Conservation (phyloP, 2,797 vertebrate species). For the Hafferia zeledoni region DNA sequence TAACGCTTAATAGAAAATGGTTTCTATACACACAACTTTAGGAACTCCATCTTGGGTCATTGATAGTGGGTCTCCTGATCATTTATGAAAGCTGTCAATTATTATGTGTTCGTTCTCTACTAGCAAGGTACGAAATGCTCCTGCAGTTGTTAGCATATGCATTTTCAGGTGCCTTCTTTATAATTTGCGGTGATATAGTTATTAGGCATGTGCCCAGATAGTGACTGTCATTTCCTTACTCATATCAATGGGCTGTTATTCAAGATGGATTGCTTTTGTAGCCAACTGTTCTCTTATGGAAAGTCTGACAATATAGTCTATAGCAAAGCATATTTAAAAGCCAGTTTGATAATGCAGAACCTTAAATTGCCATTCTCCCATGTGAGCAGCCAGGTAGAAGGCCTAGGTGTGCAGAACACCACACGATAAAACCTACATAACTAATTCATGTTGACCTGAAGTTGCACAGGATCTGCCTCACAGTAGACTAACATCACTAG, state of each 20-base stretch:
- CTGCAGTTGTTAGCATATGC: not conserved
- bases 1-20: not conserved
- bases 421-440: not conserved
- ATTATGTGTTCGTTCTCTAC: not conserved
- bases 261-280: not conserved
- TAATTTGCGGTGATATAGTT: not conserved
- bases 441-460: not conserved
- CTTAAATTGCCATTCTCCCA: not conserved
- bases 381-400: not conserved
- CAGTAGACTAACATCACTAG: not conserved
- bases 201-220: conserved; percentile 29
- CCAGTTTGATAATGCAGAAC: not conserved
- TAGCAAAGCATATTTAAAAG: not conserved
- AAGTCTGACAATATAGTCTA: not conserved
- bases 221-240: conserved; percentile 34
- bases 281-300: not conserved
- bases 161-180: not conserved
- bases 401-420: not conserved
- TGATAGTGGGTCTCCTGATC: not conserved
- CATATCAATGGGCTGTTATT: conserved; percentile 10
- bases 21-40: not conserved
- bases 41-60: not conserved
- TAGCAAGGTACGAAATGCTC: not conserved
- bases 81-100: not conserved
- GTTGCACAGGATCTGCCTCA: not conserved